Evolutionary conservation across 2,888 invertebrate genomes (phyloP).

Genomic region (Drosophila anomalata): DNA sequence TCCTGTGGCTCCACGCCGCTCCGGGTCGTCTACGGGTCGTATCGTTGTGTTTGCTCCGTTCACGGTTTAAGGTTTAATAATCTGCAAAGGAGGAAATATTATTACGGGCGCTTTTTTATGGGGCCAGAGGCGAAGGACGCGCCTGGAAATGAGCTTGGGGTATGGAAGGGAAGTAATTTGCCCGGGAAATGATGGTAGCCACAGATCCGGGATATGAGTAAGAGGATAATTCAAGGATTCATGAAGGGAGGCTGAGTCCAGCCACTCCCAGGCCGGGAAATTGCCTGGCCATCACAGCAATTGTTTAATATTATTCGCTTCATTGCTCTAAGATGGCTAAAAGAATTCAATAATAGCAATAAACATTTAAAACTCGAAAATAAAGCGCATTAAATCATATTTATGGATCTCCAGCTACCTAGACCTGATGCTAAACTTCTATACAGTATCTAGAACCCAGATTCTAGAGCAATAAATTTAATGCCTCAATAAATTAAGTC

Average conservation of each 20-base stretch:
- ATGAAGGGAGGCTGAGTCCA: background rate
- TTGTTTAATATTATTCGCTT: conserved; percentile 41
- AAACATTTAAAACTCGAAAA: conserved; percentile 4
- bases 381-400: conserved; percentile 2
- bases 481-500: background rate
- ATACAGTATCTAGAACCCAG: background rate
- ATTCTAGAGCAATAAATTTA: background rate
- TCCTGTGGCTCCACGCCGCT: conserved; percentile 4
- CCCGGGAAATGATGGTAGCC: conserved; percentile 29
- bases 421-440: background rate
- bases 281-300: conserved; percentile 28
- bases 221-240: background rate
- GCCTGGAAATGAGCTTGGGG: conserved; percentile 31
- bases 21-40: background rate
- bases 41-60: conserved; percentile 30
- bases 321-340: conserved; percentile 30
- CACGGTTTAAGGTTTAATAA: conserved; percentile 50
- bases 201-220: conserved; percentile 18
- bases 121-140: conserved; percentile 29
- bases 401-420: background rate
- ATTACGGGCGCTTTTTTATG: conserved; percentile 43
- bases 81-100: conserved; percentile 48
- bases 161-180: conserved; percentile 32
- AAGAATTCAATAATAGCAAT: conserved; percentile 33
- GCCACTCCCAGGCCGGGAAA: conserved; percentile 9